A percentile compares a stretch with the other conserved stretches of the same genome.
phyloP scores from a whole-genome alignment of 1,140 invertebrate species.

The Hypsibius dujardini region DNA sequence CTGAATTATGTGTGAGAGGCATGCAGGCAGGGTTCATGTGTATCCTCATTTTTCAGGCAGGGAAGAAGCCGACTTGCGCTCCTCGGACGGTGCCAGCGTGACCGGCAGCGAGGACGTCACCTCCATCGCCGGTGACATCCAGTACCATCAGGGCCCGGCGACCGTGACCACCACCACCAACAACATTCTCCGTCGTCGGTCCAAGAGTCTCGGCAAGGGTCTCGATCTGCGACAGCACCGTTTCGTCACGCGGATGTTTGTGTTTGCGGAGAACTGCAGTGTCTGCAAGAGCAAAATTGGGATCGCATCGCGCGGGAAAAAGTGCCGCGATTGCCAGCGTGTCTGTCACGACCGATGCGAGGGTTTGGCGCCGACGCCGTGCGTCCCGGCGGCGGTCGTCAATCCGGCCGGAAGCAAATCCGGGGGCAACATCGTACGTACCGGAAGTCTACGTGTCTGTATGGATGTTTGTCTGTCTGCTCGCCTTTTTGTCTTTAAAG shows the following conservation, averaged over 20 bases:
- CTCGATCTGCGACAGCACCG: not conserved
- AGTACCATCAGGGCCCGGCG: too few species aligned
- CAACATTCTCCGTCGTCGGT: not conserved
- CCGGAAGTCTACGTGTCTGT: not conserved
- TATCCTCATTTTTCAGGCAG: not conserved
- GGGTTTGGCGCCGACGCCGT: not conserved
- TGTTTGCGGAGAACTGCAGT: not conserved
- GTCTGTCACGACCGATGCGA: not conserved
- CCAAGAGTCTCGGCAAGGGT: not conserved
- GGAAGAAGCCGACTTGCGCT: not conserved
- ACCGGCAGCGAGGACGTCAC: not conserved
- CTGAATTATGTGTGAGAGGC: too few species aligned
- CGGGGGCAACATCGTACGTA: not conserved
- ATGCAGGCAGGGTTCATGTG: too few species aligned
- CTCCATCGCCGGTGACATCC: not conserved
- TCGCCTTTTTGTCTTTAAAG: too few species aligned
- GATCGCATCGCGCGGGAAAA: not conserved
- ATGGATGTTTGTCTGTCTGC: too few species aligned
- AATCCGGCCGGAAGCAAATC: not conserved
- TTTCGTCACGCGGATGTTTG: not conserved
- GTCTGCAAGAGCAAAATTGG: not conserved
- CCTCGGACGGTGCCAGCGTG: not conserved
- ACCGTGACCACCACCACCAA: not conserved
- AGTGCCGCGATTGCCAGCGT: not conserved
- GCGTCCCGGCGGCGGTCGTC: not conserved